Evolutionary conservation across 1,140 invertebrate genomes (phyloP).

Genomic region (Drosophila willistoni): DNA sequence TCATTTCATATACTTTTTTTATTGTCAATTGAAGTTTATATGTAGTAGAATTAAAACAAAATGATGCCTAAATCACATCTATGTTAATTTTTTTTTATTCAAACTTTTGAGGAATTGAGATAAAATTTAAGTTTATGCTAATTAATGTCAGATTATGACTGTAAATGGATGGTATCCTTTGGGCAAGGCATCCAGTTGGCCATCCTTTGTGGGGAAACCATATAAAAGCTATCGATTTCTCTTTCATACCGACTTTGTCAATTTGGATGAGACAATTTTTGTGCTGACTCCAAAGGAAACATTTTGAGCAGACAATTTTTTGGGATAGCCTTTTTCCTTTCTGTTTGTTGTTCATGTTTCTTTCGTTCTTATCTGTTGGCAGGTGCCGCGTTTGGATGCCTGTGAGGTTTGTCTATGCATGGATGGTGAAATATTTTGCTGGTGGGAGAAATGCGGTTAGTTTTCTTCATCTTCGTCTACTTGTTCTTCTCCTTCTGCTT

Average conservation of each 20-base stretch:
- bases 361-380: slow-evolving; percentile 44
- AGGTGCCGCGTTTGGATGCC: slow-evolving; percentile 85
- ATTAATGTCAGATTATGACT: background rate
- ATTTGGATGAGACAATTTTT: slow-evolving; percentile 10
- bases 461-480: slow-evolving; percentile 26
- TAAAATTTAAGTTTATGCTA: background rate
- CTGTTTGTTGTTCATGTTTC: slow-evolving; percentile 17
- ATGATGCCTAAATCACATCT: too few species aligned
- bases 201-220: background rate
- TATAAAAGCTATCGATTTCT: slow-evolving; percentile 3
- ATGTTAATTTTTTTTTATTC: too few species aligned
- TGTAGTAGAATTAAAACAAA: too few species aligned
- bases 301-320: slow-evolving; percentile 23
- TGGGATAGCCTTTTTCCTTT: slow-evolving; percentile 24
- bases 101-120: background rate
- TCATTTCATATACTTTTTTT: too few species aligned
- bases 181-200: background rate
- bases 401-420: slow-evolving; percentile 89
- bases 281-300: slow-evolving; percentile 9
- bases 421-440: slow-evolving; percentile 89
- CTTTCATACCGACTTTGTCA: slow-evolving; percentile 11
- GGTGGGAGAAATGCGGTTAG: slow-evolving; percentile 87
- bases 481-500: slow-evolving; percentile 18
- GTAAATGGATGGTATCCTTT: background rate
- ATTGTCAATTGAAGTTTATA: too few species aligned